phyloP scores from a whole-genome alignment of 2,888 invertebrate species.

The Alentia gelatinosa region DNA sequence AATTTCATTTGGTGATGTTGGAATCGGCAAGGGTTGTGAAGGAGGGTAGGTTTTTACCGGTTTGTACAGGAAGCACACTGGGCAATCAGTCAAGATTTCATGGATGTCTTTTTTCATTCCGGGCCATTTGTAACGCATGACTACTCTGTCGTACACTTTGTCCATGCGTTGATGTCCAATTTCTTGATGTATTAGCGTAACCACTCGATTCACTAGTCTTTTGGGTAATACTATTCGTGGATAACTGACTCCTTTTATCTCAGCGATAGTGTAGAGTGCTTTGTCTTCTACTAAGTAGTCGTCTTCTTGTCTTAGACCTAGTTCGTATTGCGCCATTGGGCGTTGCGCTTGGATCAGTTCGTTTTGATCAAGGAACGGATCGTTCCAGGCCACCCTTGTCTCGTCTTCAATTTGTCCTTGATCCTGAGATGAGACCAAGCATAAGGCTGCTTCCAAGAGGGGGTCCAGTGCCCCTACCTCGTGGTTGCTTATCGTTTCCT shows the following conservation, averaged over 20 bases:
- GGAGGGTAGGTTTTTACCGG: background rate
- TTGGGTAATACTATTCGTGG: slow-evolving; percentile 41
- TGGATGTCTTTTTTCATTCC: background rate
- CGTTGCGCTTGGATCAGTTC: background rate
- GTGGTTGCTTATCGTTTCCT: background rate
- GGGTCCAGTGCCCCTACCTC: background rate
- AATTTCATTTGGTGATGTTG: background rate
- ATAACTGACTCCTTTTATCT: background rate
- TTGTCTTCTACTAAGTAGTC: slow-evolving; percentile 6
- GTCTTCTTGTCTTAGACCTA: background rate
- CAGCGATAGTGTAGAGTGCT: background rate
- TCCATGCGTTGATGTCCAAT: slow-evolving; percentile 13
- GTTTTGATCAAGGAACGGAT: background rate
- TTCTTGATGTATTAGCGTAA: slow-evolving; percentile 4
- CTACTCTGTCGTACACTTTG: slow-evolving; percentile 5
- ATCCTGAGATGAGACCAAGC: background rate
- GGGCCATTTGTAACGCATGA: slow-evolving; percentile 44
- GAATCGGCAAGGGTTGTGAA: background rate
- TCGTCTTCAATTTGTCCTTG: background rate
- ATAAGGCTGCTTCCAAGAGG: background rate
- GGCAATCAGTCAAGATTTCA: background rate
- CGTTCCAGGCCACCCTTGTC: background rate
- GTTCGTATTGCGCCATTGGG: background rate
- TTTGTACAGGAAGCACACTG: slow-evolving; percentile 11
- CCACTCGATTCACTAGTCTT: background rate